Evolutionary conservation across 2,113 vertebrate species (phyloP).

Genomic region (Nothobranchius furzeri): DNA sequence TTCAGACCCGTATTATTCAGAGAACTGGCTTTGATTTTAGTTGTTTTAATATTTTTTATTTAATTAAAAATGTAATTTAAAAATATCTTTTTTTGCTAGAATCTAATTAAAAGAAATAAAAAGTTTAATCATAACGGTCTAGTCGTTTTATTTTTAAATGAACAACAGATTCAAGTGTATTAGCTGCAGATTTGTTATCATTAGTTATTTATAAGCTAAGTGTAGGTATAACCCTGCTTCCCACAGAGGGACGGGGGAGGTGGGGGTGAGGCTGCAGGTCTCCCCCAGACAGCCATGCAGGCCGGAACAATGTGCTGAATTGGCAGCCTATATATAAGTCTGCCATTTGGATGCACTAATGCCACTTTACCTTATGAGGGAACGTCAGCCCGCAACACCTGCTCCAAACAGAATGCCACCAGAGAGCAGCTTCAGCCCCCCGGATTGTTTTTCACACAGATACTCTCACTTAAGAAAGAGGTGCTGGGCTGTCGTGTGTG

Average conservation of each 20-base stretch:
- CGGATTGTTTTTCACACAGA: conserved; percentile 91
- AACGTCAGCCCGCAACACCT: conserved; percentile 92
- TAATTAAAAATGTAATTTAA: too few species aligned
- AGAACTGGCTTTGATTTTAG: too few species aligned
- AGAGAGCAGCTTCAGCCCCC: conserved; percentile 85
- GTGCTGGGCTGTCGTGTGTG: not conserved
- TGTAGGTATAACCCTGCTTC: conserved; percentile 2
- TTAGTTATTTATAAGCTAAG: not conserved
- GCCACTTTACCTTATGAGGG: conserved; percentile 99
- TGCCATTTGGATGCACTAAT: conserved; percentile 95
- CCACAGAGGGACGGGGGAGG: conserved; percentile 19
- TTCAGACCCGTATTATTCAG: too few species aligned
- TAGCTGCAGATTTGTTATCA: conserved; percentile 15
- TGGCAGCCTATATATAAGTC: conserved; percentile 98
- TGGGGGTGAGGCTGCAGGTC: conserved; percentile 26
- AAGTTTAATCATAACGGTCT: not conserved
- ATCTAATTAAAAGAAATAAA: not conserved
- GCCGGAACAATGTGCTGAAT: conserved; percentile 93
- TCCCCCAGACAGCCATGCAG: conserved; percentile 42
- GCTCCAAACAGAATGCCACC: conserved; percentile 97
- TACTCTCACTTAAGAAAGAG: conserved; percentile 82
- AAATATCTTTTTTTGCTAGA: not conserved
- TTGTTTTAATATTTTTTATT: too few species aligned
- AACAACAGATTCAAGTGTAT: not conserved
- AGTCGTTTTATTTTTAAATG: not conserved